Conservation (phyloP, 2,888 invertebrate genomes). For the Oscheius sp. region DNA sequence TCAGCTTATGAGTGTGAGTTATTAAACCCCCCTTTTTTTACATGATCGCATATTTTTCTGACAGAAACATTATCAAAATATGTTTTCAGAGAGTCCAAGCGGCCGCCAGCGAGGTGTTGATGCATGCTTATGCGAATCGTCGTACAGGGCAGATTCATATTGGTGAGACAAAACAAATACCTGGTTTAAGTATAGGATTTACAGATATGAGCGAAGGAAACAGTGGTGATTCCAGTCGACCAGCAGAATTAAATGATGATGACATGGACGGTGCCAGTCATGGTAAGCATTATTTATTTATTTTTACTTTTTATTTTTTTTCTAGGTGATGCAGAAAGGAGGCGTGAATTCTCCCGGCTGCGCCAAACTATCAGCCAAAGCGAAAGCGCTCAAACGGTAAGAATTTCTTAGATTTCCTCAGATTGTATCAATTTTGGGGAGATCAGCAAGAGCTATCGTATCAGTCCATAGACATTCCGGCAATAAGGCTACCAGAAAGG, state of each 20-base stretch:
- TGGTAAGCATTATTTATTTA: not conserved
- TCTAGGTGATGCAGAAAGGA: constrained; percentile 25
- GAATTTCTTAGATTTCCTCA: not conserved
- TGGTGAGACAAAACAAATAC: not conserved
- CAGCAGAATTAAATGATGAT: constrained; percentile 1
- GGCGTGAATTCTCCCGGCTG: constrained; percentile 34
- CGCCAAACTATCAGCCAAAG: constrained; percentile 39
- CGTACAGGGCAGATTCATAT: constrained; percentile 16
- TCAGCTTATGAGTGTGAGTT: constrained; percentile 22
- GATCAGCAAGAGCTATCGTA: constrained; percentile 12
- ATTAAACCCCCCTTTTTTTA: not conserved
- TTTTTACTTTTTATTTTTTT: not conserved
- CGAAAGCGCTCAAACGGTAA: constrained; percentile 39
- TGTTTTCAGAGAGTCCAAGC: constrained; percentile 28
- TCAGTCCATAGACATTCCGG: constrained; percentile 27
- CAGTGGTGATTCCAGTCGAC: constrained; percentile 20
- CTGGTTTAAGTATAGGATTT: not conserved
- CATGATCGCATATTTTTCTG: no score
- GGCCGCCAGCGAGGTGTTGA: constrained; percentile 26
- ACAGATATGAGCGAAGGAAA: constrained; percentile 18
- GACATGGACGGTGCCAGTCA: not conserved
- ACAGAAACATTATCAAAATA: not conserved
- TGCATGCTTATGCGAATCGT: constrained; percentile 30
- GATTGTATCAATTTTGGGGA: not conserved
- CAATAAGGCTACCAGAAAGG: constrained; percentile 14